Conservation (phyloP, 2,888 invertebrate species). For the Gnatocerus cornutus region DNA sequence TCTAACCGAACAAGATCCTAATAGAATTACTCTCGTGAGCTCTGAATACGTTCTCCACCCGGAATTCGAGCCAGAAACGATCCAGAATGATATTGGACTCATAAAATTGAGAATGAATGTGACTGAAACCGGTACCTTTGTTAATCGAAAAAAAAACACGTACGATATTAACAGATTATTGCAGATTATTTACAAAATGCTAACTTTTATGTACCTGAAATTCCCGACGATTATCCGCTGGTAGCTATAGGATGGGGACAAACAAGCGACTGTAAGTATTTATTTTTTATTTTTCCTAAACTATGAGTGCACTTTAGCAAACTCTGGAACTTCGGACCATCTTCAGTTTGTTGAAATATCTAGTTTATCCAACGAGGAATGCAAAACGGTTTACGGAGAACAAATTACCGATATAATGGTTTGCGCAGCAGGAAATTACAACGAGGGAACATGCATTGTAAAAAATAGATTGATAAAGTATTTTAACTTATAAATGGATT, state of each 20-base stretch:
- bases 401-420: constrained; percentile 1
- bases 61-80: constrained; percentile 3
- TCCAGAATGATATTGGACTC: constrained; percentile 19
- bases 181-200: too few species aligned
- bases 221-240: too few species aligned
- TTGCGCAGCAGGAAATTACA: constrained; percentile 1
- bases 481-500: not conserved
- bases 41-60: constrained; percentile 20
- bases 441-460: constrained; percentile 5
- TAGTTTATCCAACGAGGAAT: not conserved
- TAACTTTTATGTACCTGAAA: too few species aligned
- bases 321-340: not conserved
- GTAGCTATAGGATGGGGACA: constrained; percentile 1
- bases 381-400: not conserved
- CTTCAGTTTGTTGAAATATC: not conserved
- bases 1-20: constrained; percentile 3
- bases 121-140: not conserved
- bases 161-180: too few species aligned
- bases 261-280: constrained; percentile 5
- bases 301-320: not conserved
- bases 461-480: too few species aligned
- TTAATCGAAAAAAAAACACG: too few species aligned
- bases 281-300: too few species aligned
- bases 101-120: constrained; percentile 14
- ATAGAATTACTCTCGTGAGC: constrained; percentile 7